Conservation (phyloP, 2,113 vertebrate genomes). For the Microtus oregoni region DNA sequence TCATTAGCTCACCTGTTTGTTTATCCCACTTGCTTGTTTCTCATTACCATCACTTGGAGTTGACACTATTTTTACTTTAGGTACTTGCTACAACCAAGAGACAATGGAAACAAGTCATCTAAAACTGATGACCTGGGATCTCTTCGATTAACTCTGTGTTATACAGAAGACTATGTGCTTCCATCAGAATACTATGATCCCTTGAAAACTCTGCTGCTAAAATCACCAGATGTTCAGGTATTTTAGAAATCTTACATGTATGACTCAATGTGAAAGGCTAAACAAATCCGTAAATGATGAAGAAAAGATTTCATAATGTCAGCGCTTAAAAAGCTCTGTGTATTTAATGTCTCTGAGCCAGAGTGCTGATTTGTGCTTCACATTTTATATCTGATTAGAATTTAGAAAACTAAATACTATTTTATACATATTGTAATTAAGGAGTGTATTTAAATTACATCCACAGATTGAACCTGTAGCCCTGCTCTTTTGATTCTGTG, state of each 20-base stretch:
- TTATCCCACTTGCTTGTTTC: neutral
- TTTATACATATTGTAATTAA: neutral
- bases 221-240: conserved; percentile 97
- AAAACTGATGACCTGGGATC: conserved; percentile 97
- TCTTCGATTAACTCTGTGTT: conserved; percentile 95
- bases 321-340: neutral
- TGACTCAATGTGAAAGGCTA: conserved; percentile 26
- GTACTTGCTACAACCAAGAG: conserved; percentile 97
- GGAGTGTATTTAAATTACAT: conserved; percentile 46
- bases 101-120: conserved; percentile 95
- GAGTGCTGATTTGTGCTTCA: neutral
- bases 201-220: conserved; percentile 96
- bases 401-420: conserved; percentile 21
- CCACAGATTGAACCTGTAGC: conserved; percentile 28
- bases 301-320: conserved; percentile 29
- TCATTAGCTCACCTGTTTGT: neutral
- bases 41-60: neutral
- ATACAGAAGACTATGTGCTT: conserved; percentile 98
- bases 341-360: conserved; percentile 15
- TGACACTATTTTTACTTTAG: conserved; percentile 83
- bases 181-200: conserved; percentile 92
- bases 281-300: conserved; percentile 45
- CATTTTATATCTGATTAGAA: conserved; percentile 38
- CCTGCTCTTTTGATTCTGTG: conserved; percentile 30
- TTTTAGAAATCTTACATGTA: neutral